Percentiles rank a stretch among this genome's conserved stretches.
phyloP scores from a whole-genome alignment of 1,140 invertebrate species.

The Coelopa frigida region DNA sequence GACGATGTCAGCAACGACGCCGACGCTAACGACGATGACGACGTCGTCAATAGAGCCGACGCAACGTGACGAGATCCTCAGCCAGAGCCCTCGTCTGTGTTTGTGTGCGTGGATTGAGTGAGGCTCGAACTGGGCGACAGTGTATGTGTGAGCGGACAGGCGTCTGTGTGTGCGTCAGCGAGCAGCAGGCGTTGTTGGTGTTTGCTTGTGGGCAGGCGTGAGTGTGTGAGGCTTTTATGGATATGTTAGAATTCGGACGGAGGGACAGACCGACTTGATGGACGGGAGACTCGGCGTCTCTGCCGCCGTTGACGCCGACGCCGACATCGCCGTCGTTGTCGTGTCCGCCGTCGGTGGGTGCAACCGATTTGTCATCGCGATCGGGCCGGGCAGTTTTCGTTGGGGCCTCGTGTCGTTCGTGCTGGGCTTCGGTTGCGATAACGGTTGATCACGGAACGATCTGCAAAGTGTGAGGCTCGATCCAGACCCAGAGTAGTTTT shows the following conservation, averaged over 20 bases:
- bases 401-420: slow-evolving; percentile 8
- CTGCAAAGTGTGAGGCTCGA: neutral
- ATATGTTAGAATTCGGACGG: slow-evolving; percentile 5
- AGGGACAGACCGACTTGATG: neutral
- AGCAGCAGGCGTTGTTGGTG: no score
- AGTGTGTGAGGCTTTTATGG: no score
- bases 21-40: neutral
- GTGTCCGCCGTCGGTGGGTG: slow-evolving; percentile 8
- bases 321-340: slow-evolving; percentile 2
- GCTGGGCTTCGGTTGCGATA: neutral
- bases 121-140: no score
- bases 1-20: neutral
- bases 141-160: no score
- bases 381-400: slow-evolving; percentile 13
- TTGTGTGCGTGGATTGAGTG: neutral
- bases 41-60: neutral
- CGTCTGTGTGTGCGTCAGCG: no score
- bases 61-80: slow-evolving; percentile 3
- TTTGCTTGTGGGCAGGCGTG: no score
- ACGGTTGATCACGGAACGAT: neutral
- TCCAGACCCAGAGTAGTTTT: neutral
- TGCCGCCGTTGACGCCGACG: neutral
- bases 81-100: neutral
- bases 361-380: slow-evolving; percentile 13
- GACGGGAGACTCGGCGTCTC: neutral